phyloP scores from a whole-genome alignment of 53 echinoderm and acorn worm genomes.

The Echinometra lucunter region DNA sequence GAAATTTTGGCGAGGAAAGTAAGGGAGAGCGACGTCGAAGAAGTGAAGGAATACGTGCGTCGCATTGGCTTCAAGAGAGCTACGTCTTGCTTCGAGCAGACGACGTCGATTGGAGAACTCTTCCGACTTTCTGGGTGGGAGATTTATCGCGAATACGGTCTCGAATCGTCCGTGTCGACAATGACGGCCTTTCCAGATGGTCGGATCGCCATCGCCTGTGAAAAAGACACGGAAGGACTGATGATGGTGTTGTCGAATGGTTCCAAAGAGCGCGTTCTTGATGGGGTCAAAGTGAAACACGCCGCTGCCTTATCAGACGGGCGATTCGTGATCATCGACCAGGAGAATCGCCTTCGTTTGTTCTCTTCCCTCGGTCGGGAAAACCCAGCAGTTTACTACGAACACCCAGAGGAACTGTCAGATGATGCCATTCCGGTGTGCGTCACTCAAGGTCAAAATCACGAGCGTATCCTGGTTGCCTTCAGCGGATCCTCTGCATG shows the following conservation, averaged over 20 bases:
- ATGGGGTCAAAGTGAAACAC: conserved; percentile 66
- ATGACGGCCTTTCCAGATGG: conserved; percentile 66
- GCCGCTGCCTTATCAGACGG: conserved; percentile 58
- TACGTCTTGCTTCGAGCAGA: conserved; percentile 10
- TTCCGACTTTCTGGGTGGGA: conserved; percentile 68
- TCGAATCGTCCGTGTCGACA: conserved; percentile 41
- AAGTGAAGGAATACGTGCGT: conserved; percentile 55
- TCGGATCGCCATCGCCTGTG: conserved; percentile 61
- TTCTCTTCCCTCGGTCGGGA: conserved; percentile 52
- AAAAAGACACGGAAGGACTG: conserved; percentile 44
- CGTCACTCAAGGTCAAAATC: conserved; percentile 36
- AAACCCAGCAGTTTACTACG: conserved; percentile 23
- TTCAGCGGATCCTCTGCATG: conserved; percentile 43
- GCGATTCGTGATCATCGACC: conserved; percentile 63
- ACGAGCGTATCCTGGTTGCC: conserved; percentile 38
- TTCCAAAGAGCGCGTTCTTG: conserved; percentile 47
- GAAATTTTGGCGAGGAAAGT: conserved; percentile 40
- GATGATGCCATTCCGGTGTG: conserved; percentile 44
- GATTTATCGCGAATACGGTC: conserved; percentile 35
- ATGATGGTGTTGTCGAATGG: conserved; percentile 56
- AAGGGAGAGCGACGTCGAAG: conserved; percentile 29
- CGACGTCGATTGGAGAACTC: conserved; percentile 40
- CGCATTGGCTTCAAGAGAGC: conserved; percentile 51
- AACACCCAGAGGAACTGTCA: conserved; percentile 39
- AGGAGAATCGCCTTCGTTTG: conserved; percentile 55